Percentiles rank a stretch among this genome's conserved stretches.
Evolutionary conservation across 2,797 vertebrate species (phyloP).

Genomic region (Lepus townsendii): DNA sequence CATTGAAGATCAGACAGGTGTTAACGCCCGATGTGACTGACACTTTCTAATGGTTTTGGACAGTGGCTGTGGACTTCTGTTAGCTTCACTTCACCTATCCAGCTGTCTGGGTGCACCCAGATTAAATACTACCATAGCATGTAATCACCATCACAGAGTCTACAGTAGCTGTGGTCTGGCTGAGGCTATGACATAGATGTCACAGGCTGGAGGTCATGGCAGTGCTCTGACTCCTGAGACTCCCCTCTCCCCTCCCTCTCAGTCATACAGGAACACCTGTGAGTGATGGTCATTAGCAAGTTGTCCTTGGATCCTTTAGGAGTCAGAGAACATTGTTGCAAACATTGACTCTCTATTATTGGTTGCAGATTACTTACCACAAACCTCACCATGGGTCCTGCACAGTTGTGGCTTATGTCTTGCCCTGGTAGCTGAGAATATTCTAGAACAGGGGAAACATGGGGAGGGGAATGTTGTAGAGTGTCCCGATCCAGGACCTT

Average conservation of each 20-base stretch:
- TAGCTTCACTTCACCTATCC: background rate
- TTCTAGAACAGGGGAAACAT: background rate
- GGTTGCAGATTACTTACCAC: background rate
- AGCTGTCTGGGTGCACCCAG: background rate
- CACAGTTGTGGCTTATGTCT: background rate
- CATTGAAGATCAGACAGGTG: constrained; percentile 10
- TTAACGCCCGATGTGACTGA: background rate
- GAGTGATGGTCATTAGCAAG: background rate
- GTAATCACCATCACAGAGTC: background rate
- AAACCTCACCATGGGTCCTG: background rate
- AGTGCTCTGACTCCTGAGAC: background rate
- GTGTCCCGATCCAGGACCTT: background rate
- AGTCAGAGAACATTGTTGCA: background rate
- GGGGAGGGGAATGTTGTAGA: background rate
- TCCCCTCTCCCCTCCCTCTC: background rate
- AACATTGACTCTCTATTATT: background rate
- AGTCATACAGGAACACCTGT: background rate
- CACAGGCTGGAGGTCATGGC: background rate
- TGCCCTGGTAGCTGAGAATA: background rate
- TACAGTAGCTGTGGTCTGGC: background rate
- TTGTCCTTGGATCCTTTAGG: background rate
- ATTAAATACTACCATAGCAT: background rate
- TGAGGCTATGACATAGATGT: background rate
- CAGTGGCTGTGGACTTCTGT: background rate
- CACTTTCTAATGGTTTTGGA: background rate